Base-by-base conservation (phyloP, 2,888 invertebrate genomes). In the Pyralis farinalis region DNA sequence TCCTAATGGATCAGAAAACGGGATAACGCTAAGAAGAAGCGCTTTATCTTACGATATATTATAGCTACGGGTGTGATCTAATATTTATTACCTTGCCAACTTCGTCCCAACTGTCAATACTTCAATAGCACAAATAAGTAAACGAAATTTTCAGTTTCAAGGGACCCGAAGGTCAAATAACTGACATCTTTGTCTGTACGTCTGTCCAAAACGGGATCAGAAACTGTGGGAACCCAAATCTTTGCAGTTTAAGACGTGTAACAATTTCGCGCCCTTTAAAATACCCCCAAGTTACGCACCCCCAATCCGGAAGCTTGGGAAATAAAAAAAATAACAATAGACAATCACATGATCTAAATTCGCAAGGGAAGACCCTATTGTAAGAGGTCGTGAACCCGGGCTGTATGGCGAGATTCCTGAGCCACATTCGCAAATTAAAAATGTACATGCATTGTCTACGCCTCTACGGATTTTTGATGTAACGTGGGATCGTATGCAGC, bases 291-390 rank as follows among this genome's bases (percentile, higher is more conserved):
- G 49, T 58, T 42, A 51, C 52, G 53, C 53, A 58, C 64, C 62
- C 56, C 43, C 44, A 43, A 40, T 53, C 49, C 67, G 69, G 70
- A 68, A 71, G 72, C 62, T 61, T 71, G 63, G 59, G 65, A 71
- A 67, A 45, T 43, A 51, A 63, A 68, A 69, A 73, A 71, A 63
- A 64, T 46, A 65, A 79, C 78, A 78, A 79, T 78, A 71, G 71
- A 71, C 71, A 70, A 70, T 70, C 71, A 72, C 75, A 77, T 79
- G 79, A 75, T 78, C 70, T 71, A 78, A 62, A 77, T 80, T 78
- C 79, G 79, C 79, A 77, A 65, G 80, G 80, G 77, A 76, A 72
- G 53, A 16, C 16, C 49, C 47, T 58, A 59, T 58, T 63, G 49
- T 41, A 53, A 37, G 49, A 56, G 70, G 78, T 75, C 78, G 78